Percentiles rank a stretch among this genome's conserved stretches.
phyloP scores from a whole-genome alignment of 2,888 invertebrate species.

The Acleris cristana region DNA sequence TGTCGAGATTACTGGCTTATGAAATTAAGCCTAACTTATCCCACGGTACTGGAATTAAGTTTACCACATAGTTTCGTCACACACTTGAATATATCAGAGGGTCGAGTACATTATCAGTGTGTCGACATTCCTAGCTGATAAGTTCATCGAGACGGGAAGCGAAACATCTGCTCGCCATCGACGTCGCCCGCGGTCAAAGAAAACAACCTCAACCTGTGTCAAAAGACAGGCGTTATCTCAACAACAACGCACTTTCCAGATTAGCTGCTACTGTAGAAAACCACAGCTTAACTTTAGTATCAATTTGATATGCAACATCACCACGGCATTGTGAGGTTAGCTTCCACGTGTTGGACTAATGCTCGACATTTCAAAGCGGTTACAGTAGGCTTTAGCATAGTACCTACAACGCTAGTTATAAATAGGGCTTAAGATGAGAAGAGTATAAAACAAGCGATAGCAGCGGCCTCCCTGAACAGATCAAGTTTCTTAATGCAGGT shows the following conservation, averaged over 20 bases:
- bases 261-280: too few species aligned
- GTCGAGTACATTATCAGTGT: constrained; percentile 5
- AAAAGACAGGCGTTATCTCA: too few species aligned
- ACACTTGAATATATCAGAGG: constrained; percentile 12
- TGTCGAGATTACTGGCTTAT: too few species aligned
- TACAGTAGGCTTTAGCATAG: not conserved
- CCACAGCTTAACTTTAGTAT: too few species aligned
- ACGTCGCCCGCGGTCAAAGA: not conserved
- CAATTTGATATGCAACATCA: too few species aligned
- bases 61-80: constrained; percentile 3
- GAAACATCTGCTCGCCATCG: constrained; percentile 9
- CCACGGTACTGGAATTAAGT: constrained; percentile 1
- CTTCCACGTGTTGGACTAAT: too few species aligned
- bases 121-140: not conserved
- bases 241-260: too few species aligned
- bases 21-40: not conserved
- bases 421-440: not conserved
- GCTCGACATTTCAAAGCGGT: not conserved
- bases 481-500: constrained; percentile 18
- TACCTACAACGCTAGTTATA: not conserved
- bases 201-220: too few species aligned
- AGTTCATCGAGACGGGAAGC: constrained; percentile 6
- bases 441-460: not conserved
- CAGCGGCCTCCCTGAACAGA: constrained; percentile 8
- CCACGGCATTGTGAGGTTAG: too few species aligned